phyloP scores from a whole-genome alignment of 2,888 invertebrate genomes.

The Perizoma flavofasciatum region DNA sequence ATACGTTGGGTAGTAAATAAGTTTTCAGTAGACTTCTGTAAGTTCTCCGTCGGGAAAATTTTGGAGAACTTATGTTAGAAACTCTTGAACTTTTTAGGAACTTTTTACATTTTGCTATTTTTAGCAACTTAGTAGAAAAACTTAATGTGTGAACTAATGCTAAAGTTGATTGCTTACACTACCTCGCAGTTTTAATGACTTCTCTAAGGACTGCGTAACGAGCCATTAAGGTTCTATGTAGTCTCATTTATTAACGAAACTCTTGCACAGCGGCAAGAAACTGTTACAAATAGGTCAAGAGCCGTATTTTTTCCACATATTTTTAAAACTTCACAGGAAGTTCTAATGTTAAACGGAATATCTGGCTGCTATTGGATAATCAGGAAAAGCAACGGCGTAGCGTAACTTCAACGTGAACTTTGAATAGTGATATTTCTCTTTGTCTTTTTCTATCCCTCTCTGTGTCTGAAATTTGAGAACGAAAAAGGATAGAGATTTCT shows the following conservation, averaged over 20 bases:
- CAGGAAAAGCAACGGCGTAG: too few relatives aligned
- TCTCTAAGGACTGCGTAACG: conserved; percentile 24
- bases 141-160: conserved; percentile 7
- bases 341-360: too few relatives aligned
- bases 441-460: too few relatives aligned
- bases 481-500: too few relatives aligned
- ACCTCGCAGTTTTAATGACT: conserved; percentile 27
- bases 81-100: background rate
- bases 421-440: too few relatives aligned
- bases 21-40: conserved; percentile 9
- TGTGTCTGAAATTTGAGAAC: too few relatives aligned
- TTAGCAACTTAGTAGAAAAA: background rate
- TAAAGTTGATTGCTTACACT: conserved; percentile 8
- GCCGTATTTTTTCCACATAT: too few relatives aligned
- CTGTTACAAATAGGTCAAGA: conserved; percentile 11
- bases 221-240: conserved; percentile 15
- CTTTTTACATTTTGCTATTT: background rate
- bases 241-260: conserved; percentile 15
- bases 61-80: background rate
- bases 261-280: conserved; percentile 5
- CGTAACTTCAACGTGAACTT: too few relatives aligned
- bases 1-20: conserved; percentile 17
- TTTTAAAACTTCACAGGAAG: too few relatives aligned
- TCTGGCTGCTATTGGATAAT: too few relatives aligned
- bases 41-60: conserved; percentile 6